These are phyloP conservation scores for Drosophila atripex DNA, from an alignment of 2,888 invertebrate species.

Conservation along the genomic window DNA sequence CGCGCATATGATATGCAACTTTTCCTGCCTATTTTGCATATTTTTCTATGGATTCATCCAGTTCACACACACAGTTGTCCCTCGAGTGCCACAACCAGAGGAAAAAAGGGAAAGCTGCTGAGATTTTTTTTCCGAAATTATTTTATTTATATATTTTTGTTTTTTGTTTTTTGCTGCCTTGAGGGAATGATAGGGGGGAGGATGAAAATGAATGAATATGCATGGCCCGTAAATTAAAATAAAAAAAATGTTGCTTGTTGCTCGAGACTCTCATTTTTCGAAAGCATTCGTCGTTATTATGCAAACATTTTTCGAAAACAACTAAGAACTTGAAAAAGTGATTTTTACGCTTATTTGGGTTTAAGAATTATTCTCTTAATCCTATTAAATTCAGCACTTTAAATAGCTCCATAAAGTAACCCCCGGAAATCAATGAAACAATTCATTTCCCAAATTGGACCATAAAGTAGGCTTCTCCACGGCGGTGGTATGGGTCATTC, in stretches of 20 bases:
- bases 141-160: constrained; percentile 55
- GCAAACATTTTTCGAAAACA: constrained; percentile 20
- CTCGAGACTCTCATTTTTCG: constrained; percentile 6
- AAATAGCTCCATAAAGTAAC: neutral
- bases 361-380: neutral
- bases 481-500: neutral
- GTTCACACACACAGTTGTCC: constrained; percentile 10
- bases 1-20: constrained; percentile 56
- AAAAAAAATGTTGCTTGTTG: constrained; percentile 1
- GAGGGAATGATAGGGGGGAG: neutral
- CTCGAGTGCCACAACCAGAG: constrained; percentile 21
- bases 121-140: constrained; percentile 48
- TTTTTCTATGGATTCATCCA: constrained; percentile 49
- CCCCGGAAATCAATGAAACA: constrained; percentile 35
- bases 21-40: constrained; percentile 69
- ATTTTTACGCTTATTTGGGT: neutral
- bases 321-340: constrained; percentile 14
- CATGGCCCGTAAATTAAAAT: constrained; percentile 29
- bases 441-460: constrained; percentile 49
- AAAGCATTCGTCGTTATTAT: constrained; percentile 19
- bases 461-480: constrained; percentile 16
- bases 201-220: constrained; percentile 16
- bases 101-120: constrained; percentile 55
- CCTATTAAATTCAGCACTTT: neutral
- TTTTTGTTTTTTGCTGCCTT: constrained; percentile 21